Evolutionary conservation across 2,113 vertebrate genomes (phyloP), one percentile per base, ranked within the genome.

Genomic region (Planiliza haematocheilus): DNA sequence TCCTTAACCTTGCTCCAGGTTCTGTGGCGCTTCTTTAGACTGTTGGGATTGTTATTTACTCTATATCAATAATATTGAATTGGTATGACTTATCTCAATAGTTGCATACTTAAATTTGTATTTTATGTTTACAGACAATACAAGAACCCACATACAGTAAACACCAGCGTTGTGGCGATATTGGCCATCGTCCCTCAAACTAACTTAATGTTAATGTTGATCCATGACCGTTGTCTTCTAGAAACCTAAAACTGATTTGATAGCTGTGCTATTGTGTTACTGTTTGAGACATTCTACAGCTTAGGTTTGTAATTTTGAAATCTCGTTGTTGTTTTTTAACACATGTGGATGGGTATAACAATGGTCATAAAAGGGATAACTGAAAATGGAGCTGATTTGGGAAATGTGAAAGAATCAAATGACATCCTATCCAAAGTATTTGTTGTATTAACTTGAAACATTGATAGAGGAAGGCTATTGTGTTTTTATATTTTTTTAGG

Each of bases 291-390:
- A 17, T 75, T 71, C 71, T 59, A 59, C 37, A 71, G 4, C 52
- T 60, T 38, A 63, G n/a, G 39, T 70, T 79, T 77, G 36, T 73
- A 24, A 50, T 62, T 57, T 56, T 66, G 57, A 49, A 24, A 24
- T 34, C 58, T 10, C 3, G 70, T 66, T 43, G 7, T 63, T 16
- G 8, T 45, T 49, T n/a, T n/a, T 39, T 55, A 1, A 52, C 65
- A 67, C 8, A 11, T 30, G 41, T 63, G 4, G 49, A 39, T 21
- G 14, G 9, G 1, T 63, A 36, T 56, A n/a, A 30, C 18, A 18
- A 21, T n/a, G 1, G n/a, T 55, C 8, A 24, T 12, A 45, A 9
- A 24, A 45, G 8, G 24, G 4, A 21, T 49, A 16, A 8, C 45
- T 62, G 13, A 51, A 10, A 43, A 10, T 50, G 10, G 2, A 4